Evolutionary conservation across 1,140 invertebrate genomes (phyloP).

Genomic region (Neotoxoptera formosana): DNA sequence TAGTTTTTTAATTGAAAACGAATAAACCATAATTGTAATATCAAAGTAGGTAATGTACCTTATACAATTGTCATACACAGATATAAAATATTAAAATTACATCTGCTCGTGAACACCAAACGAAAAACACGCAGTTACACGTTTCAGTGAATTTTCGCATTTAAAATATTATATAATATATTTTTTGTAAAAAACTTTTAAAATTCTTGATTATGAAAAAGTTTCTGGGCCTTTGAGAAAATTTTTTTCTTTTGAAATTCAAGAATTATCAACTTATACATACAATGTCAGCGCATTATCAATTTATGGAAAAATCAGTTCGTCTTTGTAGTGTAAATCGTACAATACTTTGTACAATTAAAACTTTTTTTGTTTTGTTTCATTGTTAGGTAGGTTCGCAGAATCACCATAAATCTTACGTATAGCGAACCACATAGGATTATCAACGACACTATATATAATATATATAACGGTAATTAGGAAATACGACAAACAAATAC

Average conservation of each 20-base stretch:
- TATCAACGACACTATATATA: not conserved
- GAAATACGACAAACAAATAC: not conserved
- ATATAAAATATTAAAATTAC: not conserved
- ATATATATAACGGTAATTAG: not conserved
- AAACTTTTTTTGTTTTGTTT: constrained; percentile 13
- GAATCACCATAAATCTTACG: not conserved
- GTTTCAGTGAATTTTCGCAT: not conserved
- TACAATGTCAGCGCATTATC: not conserved
- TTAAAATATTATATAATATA: constrained; percentile 1
- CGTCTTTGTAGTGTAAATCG: not conserved
- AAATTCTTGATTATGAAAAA: not conserved
- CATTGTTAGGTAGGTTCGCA: too few species aligned
- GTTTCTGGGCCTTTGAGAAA: not conserved
- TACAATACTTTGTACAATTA: constrained; percentile 10
- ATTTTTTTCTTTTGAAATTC: constrained; percentile 11
- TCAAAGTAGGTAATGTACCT: not conserved
- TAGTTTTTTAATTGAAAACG: not conserved
- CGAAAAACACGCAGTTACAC: not conserved
- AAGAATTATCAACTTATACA: constrained; percentile 2
- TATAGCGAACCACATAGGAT: not conserved
- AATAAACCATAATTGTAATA: not conserved
- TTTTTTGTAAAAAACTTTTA: not conserved
- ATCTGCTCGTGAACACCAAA: not conserved
- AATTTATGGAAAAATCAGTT: not conserved
- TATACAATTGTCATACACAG: not conserved